Conservation (phyloP, 2,113 vertebrate species). For the Proteles cristata region DNA sequence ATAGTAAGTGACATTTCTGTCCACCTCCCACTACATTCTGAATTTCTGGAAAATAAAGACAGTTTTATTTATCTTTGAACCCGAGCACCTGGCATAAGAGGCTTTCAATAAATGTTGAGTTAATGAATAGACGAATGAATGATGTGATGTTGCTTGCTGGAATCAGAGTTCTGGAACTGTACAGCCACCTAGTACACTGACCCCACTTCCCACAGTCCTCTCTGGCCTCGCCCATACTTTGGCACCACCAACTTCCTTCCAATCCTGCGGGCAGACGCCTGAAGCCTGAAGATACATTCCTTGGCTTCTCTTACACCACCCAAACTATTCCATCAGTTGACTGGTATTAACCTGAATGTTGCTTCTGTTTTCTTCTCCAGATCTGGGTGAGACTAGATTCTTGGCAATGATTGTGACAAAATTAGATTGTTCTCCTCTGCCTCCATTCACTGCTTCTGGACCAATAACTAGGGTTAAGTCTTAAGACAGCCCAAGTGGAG, state of each 20-base stretch:
- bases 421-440: not conserved
- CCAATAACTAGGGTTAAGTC: not conserved
- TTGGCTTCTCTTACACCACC: not conserved
- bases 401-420: not conserved
- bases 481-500: not conserved
- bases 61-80: not conserved
- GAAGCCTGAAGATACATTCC: not conserved
- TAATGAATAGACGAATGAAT: not conserved
- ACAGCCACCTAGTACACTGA: not conserved
- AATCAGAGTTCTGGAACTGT: not conserved
- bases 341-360: not conserved
- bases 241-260: not conserved
- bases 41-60: constrained; percentile 6
- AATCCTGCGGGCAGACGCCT: not conserved
- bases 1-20: not conserved
- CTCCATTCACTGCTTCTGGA: not conserved
- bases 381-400: constrained; percentile 3
- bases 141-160: not conserved
- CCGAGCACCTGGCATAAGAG: not conserved
- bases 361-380: not conserved
- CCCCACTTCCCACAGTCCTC: not conserved
- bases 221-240: not conserved
- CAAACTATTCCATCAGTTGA: not conserved
- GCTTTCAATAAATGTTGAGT: not conserved
- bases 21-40: not conserved